phyloP scores from a whole-genome alignment of 1,140 invertebrate genomes.

The Myzus persicae region DNA sequence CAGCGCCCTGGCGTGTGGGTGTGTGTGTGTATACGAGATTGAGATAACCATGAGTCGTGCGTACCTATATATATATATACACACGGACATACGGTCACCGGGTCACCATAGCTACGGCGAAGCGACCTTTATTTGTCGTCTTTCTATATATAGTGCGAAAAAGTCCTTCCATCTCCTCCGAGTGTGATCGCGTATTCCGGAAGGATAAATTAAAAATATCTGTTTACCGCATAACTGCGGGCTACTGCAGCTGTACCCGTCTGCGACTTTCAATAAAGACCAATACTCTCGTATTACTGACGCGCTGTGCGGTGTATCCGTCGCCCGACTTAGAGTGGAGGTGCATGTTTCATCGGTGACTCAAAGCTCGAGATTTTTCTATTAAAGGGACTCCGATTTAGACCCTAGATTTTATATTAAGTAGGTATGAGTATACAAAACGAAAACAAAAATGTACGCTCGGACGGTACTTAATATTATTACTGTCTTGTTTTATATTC shows the following conservation, averaged over 20 bases:
- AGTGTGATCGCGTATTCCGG: neutral
- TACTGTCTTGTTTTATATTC: slow-evolving; percentile 3
- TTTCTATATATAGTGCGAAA: neutral
- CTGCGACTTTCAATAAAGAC: neutral
- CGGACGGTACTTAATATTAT: neutral
- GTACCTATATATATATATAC: neutral
- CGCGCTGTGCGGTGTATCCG: neutral
- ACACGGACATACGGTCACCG: neutral
- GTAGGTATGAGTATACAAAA: neutral
- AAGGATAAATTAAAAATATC: neutral
- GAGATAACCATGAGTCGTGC: neutral
- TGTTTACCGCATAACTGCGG: neutral
- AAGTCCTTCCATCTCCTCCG: neutral
- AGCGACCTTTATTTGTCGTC: slow-evolving; percentile 7
- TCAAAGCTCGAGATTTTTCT: neutral
- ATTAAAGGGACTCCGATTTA: too few relatives aligned
- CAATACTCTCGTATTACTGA: neutral
- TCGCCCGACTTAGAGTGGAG: neutral
- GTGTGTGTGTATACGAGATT: slow-evolving; percentile 1
- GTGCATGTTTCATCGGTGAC: neutral
- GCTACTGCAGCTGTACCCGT: neutral
- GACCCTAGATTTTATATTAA: neutral
- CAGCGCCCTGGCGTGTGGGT: neutral
- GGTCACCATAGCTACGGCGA: slow-evolving; percentile 20
- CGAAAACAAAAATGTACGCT: neutral